A percentile compares a stretch with the other conserved stretches of the same genome.
Evolutionary conservation across 2,797 vertebrate genomes (phyloP).

Genomic region (Lepilemur ruficaudatus): DNA sequence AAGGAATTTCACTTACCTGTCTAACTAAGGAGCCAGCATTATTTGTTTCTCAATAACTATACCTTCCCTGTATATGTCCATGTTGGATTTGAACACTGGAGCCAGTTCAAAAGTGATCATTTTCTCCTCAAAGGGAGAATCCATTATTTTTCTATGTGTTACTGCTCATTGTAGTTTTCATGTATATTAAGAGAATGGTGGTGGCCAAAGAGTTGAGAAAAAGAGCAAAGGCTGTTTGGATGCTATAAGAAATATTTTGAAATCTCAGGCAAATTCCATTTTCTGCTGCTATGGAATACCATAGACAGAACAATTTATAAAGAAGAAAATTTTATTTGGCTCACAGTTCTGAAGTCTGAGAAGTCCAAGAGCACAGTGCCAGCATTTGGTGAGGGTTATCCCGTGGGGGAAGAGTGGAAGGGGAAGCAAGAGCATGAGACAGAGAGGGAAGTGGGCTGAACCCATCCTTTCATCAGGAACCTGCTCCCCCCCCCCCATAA

Average conservation of each 20-base stretch:
- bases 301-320: not conserved
- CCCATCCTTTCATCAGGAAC: not conserved
- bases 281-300: not conserved
- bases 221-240: not conserved
- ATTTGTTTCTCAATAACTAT: not conserved
- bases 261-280: not conserved
- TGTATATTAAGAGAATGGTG: not conserved
- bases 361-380: too few relatives aligned
- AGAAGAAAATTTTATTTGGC: too few relatives aligned
- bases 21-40: not conserved
- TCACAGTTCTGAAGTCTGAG: too few relatives aligned
- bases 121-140: not conserved
- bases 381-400: too few relatives aligned
- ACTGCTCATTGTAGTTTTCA: not conserved
- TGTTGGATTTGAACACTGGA: not conserved
- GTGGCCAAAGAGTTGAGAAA: not conserved
- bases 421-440: not conserved
- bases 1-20: not conserved
- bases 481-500: not conserved
- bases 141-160: not conserved
- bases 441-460: not conserved
- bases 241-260: not conserved
- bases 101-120: not conserved
- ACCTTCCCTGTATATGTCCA: not conserved
- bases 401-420: not conserved